These are phyloP conservation scores for Chaetops frenatus DNA, from an alignment of 2,113 vertebrate species.

Conservation along the genomic window DNA sequence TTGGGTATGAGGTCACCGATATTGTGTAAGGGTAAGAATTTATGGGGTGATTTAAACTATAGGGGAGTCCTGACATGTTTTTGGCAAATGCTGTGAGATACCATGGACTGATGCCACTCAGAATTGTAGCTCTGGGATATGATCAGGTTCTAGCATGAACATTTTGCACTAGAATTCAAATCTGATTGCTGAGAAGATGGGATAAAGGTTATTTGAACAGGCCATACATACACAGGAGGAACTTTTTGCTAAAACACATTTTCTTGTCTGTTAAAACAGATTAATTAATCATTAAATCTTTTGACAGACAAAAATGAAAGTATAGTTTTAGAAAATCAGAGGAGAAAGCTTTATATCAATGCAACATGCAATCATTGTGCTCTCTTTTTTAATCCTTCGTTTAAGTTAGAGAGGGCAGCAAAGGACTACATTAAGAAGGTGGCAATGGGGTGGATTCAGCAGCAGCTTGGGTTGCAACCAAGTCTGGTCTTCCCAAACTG, in stretches of 20 bases:
- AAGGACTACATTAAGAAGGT: not conserved
- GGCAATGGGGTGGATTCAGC: not conserved
- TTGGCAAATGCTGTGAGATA: constrained; percentile 60
- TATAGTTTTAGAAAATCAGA: not conserved
- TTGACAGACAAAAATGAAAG: not conserved
- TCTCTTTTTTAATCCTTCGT: not conserved
- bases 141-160: constrained; percentile 69
- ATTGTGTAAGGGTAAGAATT: constrained; percentile 65
- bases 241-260: not conserved
- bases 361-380: not conserved
- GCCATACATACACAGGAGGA: not conserved
- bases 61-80: constrained; percentile 67
- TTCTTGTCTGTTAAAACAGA: constrained; percentile 16
- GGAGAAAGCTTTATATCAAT: not conserved
- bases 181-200: constrained; percentile 29
- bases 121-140: constrained; percentile 64
- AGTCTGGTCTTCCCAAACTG: not conserved
- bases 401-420: not conserved
- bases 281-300: constrained; percentile 15
- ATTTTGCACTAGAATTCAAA: constrained; percentile 52
- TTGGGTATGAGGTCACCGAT: constrained; percentile 53
- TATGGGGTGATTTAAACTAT: constrained; percentile 53
- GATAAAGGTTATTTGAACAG: constrained; percentile 60
- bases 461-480: not conserved
- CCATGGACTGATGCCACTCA: constrained; percentile 59